Percentiles rank a stretch among this genome's conserved stretches.
Evolutionary conservation across 2,113 vertebrate genomes (phyloP).

Genomic region (Anas platyrhynchos): DNA sequence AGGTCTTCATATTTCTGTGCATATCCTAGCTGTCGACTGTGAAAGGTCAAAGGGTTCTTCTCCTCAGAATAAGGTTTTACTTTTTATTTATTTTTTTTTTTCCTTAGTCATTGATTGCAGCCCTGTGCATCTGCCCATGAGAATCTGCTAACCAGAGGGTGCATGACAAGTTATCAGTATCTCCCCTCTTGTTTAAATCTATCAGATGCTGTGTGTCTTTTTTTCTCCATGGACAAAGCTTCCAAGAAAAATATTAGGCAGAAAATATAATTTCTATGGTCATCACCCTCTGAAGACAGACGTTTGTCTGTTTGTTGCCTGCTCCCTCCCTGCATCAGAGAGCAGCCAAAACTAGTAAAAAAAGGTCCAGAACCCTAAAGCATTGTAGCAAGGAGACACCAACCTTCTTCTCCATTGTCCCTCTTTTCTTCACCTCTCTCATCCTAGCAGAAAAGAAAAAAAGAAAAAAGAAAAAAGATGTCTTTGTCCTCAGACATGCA

Average conservation of each 20-base stretch:
- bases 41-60: background rate
- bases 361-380: background rate
- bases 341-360: background rate
- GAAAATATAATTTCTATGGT: background rate
- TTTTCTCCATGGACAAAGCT: background rate
- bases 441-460: background rate
- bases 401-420: background rate
- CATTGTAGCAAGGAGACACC: background rate
- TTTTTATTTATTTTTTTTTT: background rate
- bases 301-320: background rate
- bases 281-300: background rate
- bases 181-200: background rate
- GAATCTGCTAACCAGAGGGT: background rate
- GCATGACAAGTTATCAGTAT: background rate
- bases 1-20: background rate
- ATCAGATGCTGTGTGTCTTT: background rate
- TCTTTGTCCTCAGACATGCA: background rate
- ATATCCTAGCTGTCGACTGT: background rate
- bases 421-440: background rate
- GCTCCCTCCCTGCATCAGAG: background rate
- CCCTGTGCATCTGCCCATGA: background rate
- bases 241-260: background rate
- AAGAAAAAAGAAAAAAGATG: background rate
- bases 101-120: background rate
- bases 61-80: background rate